These are phyloP conservation scores for Leptopilina clavipes DNA, from an alignment of 1,140 invertebrate species.

Conservation along the genomic window DNA sequence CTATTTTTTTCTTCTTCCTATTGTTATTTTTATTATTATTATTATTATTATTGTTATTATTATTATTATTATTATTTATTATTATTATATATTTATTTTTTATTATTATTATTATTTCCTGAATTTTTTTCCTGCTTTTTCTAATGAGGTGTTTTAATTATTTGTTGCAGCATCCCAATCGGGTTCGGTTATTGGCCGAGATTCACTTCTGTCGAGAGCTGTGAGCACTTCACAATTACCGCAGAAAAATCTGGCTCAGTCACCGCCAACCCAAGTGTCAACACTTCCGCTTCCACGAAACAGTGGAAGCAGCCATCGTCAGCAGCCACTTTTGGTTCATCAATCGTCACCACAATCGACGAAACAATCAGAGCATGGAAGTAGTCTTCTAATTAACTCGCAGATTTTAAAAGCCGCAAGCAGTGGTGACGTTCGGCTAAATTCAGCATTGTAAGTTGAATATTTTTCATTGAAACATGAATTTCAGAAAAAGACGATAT, in stretches of 20 bases:
- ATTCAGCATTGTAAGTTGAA: conserved; percentile 36
- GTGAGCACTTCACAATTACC: conserved; percentile 74
- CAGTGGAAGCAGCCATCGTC: conserved; percentile 46
- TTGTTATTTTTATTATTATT: too few relatives aligned
- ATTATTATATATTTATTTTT: not conserved
- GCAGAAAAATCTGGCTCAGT: conserved; percentile 57
- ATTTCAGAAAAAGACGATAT: too few relatives aligned
- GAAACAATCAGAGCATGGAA: conserved; percentile 36
- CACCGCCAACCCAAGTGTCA: conserved; percentile 67
- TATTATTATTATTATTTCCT: not conserved
- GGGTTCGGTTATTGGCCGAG: conserved; percentile 76
- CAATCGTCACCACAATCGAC: conserved; percentile 51
- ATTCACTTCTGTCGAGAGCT: conserved; percentile 73
- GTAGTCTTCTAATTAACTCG: conserved; percentile 31
- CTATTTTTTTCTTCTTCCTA: too few relatives aligned
- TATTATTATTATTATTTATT: not conserved
- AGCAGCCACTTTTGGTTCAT: conserved; percentile 55
- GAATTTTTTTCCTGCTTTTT: not conserved
- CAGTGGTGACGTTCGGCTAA: conserved; percentile 58
- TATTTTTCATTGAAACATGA: too few relatives aligned
- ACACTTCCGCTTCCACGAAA: conserved; percentile 64
- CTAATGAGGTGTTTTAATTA: not conserved
- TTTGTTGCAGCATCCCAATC: conserved; percentile 76
- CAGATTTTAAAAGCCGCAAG: conserved; percentile 57
- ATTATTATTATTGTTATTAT: too few relatives aligned